Percentiles rank a stretch among this genome's conserved stretches.
These are phyloP conservation scores for Sebastes flavidus DNA, from an alignment of 2,797 vertebrate genomes.

Conservation along the genomic window DNA sequence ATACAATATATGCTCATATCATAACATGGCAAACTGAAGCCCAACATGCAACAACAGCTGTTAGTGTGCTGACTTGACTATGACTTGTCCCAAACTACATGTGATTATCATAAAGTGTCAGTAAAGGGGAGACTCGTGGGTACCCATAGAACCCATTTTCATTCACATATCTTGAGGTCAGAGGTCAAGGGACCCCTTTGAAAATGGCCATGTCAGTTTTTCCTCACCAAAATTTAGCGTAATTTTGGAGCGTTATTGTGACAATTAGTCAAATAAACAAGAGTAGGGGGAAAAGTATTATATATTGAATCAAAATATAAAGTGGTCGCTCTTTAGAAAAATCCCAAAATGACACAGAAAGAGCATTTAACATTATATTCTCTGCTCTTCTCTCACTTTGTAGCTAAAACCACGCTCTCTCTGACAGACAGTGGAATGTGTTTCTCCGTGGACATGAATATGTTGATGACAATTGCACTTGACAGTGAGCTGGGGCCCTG, in stretches of 20 bases:
- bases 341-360: conserved; percentile 10
- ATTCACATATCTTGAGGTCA: too few species aligned
- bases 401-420: conserved; percentile 1
- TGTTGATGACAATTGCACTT: conserved; percentile 69
- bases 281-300: neutral
- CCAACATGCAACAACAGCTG: too few species aligned
- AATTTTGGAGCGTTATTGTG: fast-evolving
- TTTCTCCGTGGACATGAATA: conserved; percentile 39
- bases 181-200: too few species aligned
- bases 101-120: too few species aligned
- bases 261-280: conserved; percentile 4
- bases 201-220: too few species aligned
- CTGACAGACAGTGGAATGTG: conserved; percentile 11
- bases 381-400: neutral
- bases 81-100: too few species aligned
- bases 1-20: too few species aligned
- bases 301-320: neutral
- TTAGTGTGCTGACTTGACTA: too few species aligned
- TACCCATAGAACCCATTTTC: too few species aligned
- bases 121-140: too few species aligned
- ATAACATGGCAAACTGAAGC: too few species aligned
- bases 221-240: too few species aligned
- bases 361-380: conserved; percentile 20
- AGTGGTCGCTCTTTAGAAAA: neutral
- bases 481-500: conserved; percentile 57